Evolutionary conservation across 2,113 vertebrate genomes (phyloP).

Genomic region (Panthera tigris): DNA sequence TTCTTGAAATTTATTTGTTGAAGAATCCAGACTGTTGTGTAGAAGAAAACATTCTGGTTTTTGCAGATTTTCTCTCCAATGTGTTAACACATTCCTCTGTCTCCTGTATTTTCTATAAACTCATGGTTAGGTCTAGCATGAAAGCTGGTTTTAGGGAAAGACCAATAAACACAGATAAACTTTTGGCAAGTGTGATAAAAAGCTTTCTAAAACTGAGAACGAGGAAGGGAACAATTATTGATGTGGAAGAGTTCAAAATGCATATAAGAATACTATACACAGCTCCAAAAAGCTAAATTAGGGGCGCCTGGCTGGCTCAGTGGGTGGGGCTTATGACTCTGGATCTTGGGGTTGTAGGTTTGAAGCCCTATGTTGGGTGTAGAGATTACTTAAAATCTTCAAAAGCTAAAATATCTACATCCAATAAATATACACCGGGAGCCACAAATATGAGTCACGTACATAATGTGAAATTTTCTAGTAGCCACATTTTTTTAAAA

Average conservation of each 20-base stretch:
- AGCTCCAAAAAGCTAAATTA: background rate
- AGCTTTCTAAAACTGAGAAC: background rate
- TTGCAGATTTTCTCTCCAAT: background rate
- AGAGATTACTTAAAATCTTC: background rate
- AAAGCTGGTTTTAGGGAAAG: slow-evolving; percentile 18
- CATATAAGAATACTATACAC: background rate
- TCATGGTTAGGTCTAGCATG: background rate
- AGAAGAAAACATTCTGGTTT: background rate
- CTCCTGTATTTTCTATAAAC: background rate
- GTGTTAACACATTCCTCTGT: background rate
- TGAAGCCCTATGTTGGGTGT: background rate
- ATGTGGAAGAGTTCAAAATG: background rate
- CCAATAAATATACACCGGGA: background rate
- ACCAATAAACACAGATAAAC: background rate
- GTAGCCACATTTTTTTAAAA: background rate
- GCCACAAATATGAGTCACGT: background rate
- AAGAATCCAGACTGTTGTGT: background rate
- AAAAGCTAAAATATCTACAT: background rate
- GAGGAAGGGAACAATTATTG: background rate
- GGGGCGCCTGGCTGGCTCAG: background rate
- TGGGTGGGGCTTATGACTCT: background rate
- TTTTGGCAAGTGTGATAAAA: background rate
- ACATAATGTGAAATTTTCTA: background rate
- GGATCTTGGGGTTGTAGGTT: background rate
- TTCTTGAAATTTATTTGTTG: background rate